Conservation (phyloP, 2,888 invertebrate genomes). For the Trichopoda pennipes region DNA sequence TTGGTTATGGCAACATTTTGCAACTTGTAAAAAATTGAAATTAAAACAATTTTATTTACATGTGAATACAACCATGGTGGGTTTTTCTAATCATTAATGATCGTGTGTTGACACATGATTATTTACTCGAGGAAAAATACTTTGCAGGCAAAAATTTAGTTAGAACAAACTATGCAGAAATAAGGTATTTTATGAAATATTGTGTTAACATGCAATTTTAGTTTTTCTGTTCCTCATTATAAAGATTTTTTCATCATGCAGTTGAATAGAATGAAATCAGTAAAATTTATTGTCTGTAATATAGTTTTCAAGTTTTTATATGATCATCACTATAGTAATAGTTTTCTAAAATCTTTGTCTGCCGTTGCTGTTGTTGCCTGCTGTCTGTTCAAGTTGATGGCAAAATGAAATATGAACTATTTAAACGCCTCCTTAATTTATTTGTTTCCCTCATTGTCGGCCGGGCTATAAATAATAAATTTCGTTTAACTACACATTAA, state of each 20-base stretch:
- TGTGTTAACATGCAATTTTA: conserved; percentile 18
- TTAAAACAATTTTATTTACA: conserved; percentile 50
- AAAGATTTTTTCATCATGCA: conserved; percentile 20
- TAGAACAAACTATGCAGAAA: conserved; percentile 2
- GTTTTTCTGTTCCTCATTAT: conserved; percentile 29
- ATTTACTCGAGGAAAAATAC: conserved; percentile 28
- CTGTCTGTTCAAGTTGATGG: conserved; percentile 31
- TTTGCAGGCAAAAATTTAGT: conserved; percentile 15
- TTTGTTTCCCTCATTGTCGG: conserved; percentile 72
- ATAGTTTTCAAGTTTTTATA: conserved; percentile 7
- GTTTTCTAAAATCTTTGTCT: conserved; percentile 3
- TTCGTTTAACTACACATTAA: conserved; percentile 68
- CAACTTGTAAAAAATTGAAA: conserved; percentile 18
- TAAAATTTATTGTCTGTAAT: conserved; percentile 52
- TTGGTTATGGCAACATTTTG: conserved; percentile 39
- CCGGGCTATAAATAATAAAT: conserved; percentile 68
- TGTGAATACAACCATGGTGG: conserved; percentile 52
- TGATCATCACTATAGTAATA: conserved; percentile 21
- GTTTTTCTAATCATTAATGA: conserved; percentile 66
- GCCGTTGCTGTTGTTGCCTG: conserved; percentile 9
- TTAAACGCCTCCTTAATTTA: conserved; percentile 80
- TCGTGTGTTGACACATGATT: conserved; percentile 66
- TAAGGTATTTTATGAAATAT: conserved; percentile 44
- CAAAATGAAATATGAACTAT: conserved; percentile 79
- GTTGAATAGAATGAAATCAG: conserved; percentile 42